Conservation (phyloP, 1,140 invertebrate genomes). For the Papilio xuthus region DNA sequence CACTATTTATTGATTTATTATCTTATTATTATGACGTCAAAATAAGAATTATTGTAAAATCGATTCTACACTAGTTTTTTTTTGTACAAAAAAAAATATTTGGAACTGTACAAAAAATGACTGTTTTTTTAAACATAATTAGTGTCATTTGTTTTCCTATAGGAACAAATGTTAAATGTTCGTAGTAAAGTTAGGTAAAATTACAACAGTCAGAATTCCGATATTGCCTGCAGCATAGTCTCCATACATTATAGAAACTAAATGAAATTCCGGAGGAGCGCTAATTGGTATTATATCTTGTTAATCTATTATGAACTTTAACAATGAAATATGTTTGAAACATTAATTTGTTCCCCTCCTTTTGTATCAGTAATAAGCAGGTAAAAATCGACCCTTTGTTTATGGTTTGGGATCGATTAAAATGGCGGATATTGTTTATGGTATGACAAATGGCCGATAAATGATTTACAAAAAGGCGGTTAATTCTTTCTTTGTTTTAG, state of each 20-base stretch:
- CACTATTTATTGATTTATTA: no score
- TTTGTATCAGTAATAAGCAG: constrained; percentile 1
- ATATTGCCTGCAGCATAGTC: neutral
- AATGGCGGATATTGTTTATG: neutral
- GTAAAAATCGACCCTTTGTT: neutral
- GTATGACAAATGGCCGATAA: constrained; percentile 12
- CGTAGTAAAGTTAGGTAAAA: neutral
- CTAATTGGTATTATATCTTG: constrained; percentile 34
- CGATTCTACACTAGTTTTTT: no score
- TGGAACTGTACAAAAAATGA: no score
- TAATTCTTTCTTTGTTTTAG: no score
- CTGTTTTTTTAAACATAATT: no score
- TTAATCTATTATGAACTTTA: constrained; percentile 24
- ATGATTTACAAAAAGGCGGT: no score
- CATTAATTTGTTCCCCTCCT: constrained; percentile 13
- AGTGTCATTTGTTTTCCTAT: no score
- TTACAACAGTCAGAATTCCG: neutral
- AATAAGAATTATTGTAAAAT: no score
- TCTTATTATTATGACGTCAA: no score
- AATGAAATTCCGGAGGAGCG: constrained; percentile 14
- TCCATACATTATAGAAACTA: neutral
- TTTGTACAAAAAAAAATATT: no score
- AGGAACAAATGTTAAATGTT: no score
- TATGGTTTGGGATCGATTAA: neutral
- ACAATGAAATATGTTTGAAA: constrained; percentile 30